Evolutionary conservation across 2,113 vertebrate species (phyloP), one percentile per base, ranked within the genome.

Genomic region (Corvus moneduloides): DNA sequence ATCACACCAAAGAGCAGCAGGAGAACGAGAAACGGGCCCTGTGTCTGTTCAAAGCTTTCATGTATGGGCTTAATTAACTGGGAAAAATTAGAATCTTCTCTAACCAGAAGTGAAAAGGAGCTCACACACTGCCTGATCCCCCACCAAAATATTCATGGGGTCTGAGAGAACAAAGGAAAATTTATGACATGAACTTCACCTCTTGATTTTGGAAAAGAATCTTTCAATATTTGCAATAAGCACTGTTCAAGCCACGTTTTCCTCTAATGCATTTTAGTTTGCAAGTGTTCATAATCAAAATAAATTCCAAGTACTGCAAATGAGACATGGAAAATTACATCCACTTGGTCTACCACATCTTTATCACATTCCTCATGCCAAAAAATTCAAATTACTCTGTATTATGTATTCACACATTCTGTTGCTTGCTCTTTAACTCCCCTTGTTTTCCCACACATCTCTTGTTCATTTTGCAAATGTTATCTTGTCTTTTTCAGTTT

Each of bases 381-480:
- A 88, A 85, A 89, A 89, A 55, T 79, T 82, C 84, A 89, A 82
- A 79, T 86, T 28, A 66, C 80, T 72, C 19, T 26, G 22, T 66
- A 88, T 93, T 89, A 87, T 87, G 73, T 94, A 80, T 96, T 97
- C 93, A 91, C 81, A 94, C 93, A 94, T 96, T 94, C 93, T 95
- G 93, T 87, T 0, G 6, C 84, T 83, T 74, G 87, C 82, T 95
- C 67, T 96, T 95, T 84, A 95, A 82, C 87, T 94, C 58, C 23
- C 27, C 87, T 85, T 94, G 82, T 95, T 96, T 94, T 86, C 90
- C 84, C 85, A 88, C 95, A 89, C 51, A 43, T 62, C 59, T 83
- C 91, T 94, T 86, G 87, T 77, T 95, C 93, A 91, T 85, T 96
- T 93, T 85, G 75, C 72, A 84, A 87, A 89, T 20, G 33, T 44